These are phyloP conservation scores for Mesocentrotus franciscanus DNA, from an alignment of 53 echinoderm and acorn worm species.

Conservation along the genomic window DNA sequence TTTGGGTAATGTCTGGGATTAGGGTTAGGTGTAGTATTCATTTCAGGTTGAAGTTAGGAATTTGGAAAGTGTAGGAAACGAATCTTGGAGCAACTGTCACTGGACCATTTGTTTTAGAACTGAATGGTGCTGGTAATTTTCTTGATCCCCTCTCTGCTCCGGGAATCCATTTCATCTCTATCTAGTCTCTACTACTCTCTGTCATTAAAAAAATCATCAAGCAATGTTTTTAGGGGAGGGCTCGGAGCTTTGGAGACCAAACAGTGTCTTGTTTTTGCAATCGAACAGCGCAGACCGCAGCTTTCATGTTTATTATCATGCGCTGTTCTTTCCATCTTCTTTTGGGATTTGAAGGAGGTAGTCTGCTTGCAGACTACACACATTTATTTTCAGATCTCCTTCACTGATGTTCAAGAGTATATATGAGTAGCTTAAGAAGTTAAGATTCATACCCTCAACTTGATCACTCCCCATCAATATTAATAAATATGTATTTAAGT, in stretches of 20 bases:
- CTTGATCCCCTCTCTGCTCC: neutral
- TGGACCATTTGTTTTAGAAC: neutral
- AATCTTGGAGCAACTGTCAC: no score
- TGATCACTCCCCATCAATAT: no score
- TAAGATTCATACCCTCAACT: no score
- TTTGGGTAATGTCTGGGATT: no score
- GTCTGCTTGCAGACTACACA: no score
- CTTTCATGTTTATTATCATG: neutral
- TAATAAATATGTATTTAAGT: no score
- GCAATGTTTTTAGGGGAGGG: neutral
- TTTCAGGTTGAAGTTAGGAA: no score
- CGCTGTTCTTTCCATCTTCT: neutral
- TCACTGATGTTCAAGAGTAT: no score
- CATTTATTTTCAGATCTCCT: no score
- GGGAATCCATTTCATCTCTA: neutral
- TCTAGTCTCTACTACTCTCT: neutral
- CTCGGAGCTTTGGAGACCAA: neutral
- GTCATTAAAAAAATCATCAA: neutral
- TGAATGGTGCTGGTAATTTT: neutral
- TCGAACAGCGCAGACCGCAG: neutral
- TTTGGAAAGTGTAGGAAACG: no score
- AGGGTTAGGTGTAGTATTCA: no score
- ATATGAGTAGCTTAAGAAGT: no score
- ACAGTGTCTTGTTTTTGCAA: neutral
- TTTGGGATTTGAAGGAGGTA: neutral